Evolutionary conservation across 2,888 invertebrate species (phyloP).

Genomic region (Amblyteles armatorius): DNA sequence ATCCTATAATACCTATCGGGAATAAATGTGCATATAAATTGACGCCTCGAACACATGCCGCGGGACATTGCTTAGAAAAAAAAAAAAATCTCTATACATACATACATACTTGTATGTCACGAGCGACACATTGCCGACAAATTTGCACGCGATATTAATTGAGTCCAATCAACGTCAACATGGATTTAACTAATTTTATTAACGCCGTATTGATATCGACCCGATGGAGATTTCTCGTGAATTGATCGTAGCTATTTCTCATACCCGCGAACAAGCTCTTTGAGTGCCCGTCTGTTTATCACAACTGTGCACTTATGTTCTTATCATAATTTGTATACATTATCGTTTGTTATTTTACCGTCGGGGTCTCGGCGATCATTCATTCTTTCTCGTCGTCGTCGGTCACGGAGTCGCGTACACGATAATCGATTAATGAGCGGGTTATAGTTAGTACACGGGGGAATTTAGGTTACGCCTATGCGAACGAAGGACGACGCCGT

Average conservation of each 20-base stretch:
- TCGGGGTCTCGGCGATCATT: slow-evolving; percentile 42
- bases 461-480: slow-evolving; percentile 70
- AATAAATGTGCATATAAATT: slow-evolving; percentile 7
- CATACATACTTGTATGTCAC: background rate
- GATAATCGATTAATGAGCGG: slow-evolving; percentile 62
- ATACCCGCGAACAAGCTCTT: slow-evolving; percentile 22
- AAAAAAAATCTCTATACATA: background rate
- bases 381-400: slow-evolving; percentile 43
- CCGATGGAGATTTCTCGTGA: background rate
- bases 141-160: slow-evolving; percentile 46
- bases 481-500: slow-evolving; percentile 64
- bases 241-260: slow-evolving; percentile 22
- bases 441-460: slow-evolving; percentile 52
- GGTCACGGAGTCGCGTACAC: slow-evolving; percentile 18
- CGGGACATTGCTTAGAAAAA: background rate
- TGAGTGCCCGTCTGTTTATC: background rate
- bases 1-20: background rate
- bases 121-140: slow-evolving; percentile 36
- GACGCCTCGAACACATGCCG: background rate
- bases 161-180: slow-evolving; percentile 49
- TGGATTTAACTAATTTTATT: slow-evolving; percentile 41
- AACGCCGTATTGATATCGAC: slow-evolving; percentile 32
- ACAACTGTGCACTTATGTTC: slow-evolving; percentile 26
- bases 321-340: slow-evolving; percentile 61
- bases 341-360: slow-evolving; percentile 51